A percentile compares a stretch with the other conserved stretches of the same genome.
Evolutionary conservation across 1,140 invertebrate species (phyloP).

Genomic region (Lanistes nyassanus): DNA sequence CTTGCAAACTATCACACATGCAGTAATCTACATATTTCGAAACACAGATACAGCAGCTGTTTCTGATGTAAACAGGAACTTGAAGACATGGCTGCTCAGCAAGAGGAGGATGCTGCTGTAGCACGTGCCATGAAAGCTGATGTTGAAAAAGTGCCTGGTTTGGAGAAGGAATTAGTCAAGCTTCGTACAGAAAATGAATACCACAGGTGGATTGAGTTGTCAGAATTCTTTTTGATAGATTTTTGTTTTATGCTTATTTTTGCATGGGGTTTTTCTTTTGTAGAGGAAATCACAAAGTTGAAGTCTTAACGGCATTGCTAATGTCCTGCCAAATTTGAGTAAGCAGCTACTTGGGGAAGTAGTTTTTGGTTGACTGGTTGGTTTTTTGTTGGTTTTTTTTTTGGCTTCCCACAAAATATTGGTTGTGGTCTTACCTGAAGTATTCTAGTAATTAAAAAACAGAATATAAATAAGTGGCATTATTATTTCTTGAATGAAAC

Average conservation of each 20-base stretch:
- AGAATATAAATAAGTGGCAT: background rate
- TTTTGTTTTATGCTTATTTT: too few relatives aligned
- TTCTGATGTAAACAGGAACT: conserved; percentile 36
- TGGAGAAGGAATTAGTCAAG: conserved; percentile 51
- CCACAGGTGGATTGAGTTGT: too few relatives aligned
- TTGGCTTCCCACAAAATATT: background rate
- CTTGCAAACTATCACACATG: too few relatives aligned
- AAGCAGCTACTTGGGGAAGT: too few relatives aligned
- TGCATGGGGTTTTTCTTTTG: too few relatives aligned
- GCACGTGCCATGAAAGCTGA: conserved; percentile 46
- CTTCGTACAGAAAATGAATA: conserved; percentile 50
- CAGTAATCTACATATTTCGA: too few relatives aligned
- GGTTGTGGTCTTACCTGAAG: background rate
- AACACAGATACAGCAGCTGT: background rate
- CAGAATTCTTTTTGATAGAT: too few relatives aligned
- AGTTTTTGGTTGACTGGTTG: background rate
- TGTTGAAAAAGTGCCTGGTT: conserved; percentile 41
- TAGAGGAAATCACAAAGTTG: too few relatives aligned
- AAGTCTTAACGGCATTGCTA: too few relatives aligned
- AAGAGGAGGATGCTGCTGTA: conserved; percentile 49
- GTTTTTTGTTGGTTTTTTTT: background rate
- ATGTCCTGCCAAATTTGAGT: too few relatives aligned
- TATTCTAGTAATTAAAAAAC: background rate
- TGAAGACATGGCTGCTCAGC: conserved; percentile 39
- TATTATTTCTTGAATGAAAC: conserved; percentile 5